Percentiles rank a stretch among this genome's conserved stretches.
Conservation (phyloP, 2,113 vertebrate species). For the Parus major region DNA sequence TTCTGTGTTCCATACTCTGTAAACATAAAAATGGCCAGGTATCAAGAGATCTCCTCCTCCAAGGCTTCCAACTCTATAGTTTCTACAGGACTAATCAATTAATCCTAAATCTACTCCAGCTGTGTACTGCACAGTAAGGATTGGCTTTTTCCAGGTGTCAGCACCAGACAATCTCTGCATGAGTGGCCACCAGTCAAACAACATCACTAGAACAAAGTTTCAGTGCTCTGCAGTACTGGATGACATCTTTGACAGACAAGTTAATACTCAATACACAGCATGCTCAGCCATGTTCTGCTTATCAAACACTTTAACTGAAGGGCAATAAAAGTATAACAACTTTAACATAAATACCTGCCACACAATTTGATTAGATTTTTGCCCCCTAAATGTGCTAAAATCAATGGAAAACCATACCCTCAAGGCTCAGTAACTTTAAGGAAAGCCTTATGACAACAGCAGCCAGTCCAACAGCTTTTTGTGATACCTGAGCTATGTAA, state of each 20-base stretch:
- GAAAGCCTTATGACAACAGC: background rate
- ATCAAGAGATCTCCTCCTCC: background rate
- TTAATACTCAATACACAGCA: background rate
- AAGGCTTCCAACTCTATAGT: background rate
- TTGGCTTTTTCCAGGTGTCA: background rate
- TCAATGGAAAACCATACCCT: background rate
- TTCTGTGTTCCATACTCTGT: accelerated
- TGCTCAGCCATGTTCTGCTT: background rate
- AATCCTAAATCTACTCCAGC: background rate
- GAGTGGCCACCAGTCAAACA: accelerated
- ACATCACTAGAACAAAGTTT: background rate
- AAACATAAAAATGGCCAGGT: background rate
- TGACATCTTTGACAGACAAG: background rate
- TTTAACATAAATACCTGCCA: background rate
- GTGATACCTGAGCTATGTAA: background rate
- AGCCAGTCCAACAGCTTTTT: background rate
- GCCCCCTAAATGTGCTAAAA: background rate
- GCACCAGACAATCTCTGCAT: background rate
- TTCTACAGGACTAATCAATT: background rate
- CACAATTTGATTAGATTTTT: background rate
- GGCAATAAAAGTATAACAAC: background rate
- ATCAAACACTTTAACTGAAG: background rate
- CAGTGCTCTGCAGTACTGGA: background rate
- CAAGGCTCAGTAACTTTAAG: background rate
- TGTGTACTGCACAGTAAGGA: background rate